Base-by-base conservation (phyloP, 1,140 invertebrate genomes). In the Globodera ellingtonae region DNA sequence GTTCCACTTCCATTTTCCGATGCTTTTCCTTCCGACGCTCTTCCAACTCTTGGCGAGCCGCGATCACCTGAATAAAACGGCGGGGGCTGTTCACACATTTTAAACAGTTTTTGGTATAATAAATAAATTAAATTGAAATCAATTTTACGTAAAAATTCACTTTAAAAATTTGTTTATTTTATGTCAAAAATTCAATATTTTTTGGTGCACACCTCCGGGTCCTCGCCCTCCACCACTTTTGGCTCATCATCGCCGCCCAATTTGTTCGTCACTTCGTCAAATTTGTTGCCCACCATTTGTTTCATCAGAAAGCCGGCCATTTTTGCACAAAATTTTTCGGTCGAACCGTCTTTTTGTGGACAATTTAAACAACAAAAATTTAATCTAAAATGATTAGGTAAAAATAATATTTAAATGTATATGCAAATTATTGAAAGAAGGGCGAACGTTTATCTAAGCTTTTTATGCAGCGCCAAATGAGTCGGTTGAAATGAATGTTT, bases 1-100 rank as follows among this genome's bases (percentile, higher is more conserved):
- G 92, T 90, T 98, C 96, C 86, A 95, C 95, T 90, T 98, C 96
- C 95, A 98, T 97, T 91, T 97, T 97, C 86, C 95, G 86, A 85
- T 92, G 91, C 83, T 91, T 92, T 79, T 92, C 91, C 82, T 90
- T 91, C 35, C 92, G 81, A 80, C 90, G 88, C 84, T 91, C 90
- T 83, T 91, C 91, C 72, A 90, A 89, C 82, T 92, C 91, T 79
- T 89, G 81, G 9, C 92, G 85, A 6, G 91, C 91, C 73, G 91
- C 91, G n/a, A 91, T 79, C 44, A 88, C 84, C 85, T 86, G 67
- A 4, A 47, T 8, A 70, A 70, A 65, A 65, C 59, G 59, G 13
- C 13, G 13, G 24, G 13, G 59, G n/a, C 2, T 65, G 59, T 35
- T 35, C 59, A 21, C 59, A 65, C 2, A 3, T 13, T 13, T 13